Base-by-base conservation (phyloP, 2,888 invertebrate genomes). In the Ochropacha duplaris region DNA sequence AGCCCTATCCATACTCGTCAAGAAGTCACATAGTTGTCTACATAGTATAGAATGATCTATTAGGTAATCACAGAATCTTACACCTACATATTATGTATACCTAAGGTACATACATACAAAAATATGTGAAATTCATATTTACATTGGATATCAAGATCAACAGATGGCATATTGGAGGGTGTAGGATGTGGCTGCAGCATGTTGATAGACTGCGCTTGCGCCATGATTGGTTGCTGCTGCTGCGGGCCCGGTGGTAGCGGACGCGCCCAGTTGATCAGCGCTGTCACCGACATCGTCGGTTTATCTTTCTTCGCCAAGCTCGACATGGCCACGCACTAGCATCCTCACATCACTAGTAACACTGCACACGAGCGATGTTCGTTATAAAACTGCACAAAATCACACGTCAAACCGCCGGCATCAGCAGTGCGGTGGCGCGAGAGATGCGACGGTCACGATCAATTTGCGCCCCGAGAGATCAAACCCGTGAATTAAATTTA, bases 241-340 rank as follows among this genome's bases (percentile, higher is more conserved):
- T 78, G 83, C 63, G 72, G 76, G 52, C 80, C 83, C 58, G 86
- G 85, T 54, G 84, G 82, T 71, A 78, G 92, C 84, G 86, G 95
- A 88, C 84, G 94, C 73, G 94, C 94, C 95, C 95, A 95, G 86
- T 95, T 95, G 81, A 96, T 96, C 84, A 96, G 95, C 78, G 96
- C 96, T 79, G 96, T 95, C 82, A 97, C 96, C 84, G 96, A 96
- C 95, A 96, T 96, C 93, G 96, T 96, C 78, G 96, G 96, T 86
- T 96, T 96, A 90, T 96, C 96, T 92, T 96, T 96, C 94, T 96
- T 96, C 94, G 96, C 95, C 96, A 96, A 78, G 79, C 88, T 88
- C 79, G 92, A 90, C 92, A 92, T 92, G 84, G 83, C 90, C 81
- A 86, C 84, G 69, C 84, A 88, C 87, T 86, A 90, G 69, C 84